phyloP scores from a whole-genome alignment of 2,888 invertebrate species.

The Nymphalis urticae region DNA sequence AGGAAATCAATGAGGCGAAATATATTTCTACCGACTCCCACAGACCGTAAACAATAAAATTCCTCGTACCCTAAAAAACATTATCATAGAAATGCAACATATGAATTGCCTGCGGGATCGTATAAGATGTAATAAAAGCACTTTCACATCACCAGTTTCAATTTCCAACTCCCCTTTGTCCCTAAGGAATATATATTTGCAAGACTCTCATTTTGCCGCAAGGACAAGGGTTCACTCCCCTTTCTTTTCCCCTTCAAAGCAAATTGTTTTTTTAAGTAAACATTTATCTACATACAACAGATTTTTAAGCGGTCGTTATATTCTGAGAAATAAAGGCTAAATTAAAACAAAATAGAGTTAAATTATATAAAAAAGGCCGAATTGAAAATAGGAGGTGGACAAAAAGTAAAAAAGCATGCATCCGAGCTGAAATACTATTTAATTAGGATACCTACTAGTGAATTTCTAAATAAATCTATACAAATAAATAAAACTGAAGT shows the following conservation, averaged over 20 bases:
- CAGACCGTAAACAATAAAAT: constrained; percentile 64
- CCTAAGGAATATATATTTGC: constrained; percentile 74
- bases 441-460: too few relatives aligned
- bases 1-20: constrained; percentile 53
- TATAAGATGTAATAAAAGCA: constrained; percentile 79
- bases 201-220: constrained; percentile 66
- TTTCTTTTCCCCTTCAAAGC: constrained; percentile 51
- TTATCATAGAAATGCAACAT: constrained; percentile 63
- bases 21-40: constrained; percentile 53
- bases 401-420: too few relatives aligned
- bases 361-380: too few relatives aligned
- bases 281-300: constrained; percentile 24
- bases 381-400: too few relatives aligned
- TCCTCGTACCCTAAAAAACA: constrained; percentile 49
- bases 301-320: constrained; percentile 34
- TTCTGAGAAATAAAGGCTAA: too few relatives aligned
- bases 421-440: too few relatives aligned
- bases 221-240: constrained; percentile 52
- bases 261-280: constrained; percentile 51
- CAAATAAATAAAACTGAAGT: too few relatives aligned
- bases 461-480: too few relatives aligned
- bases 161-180: constrained; percentile 70
- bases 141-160: constrained; percentile 79
- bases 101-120: constrained; percentile 77
- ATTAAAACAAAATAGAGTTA: too few relatives aligned